phyloP scores from a whole-genome alignment of 2,797 vertebrate genomes.

The Prionace glauca region DNA sequence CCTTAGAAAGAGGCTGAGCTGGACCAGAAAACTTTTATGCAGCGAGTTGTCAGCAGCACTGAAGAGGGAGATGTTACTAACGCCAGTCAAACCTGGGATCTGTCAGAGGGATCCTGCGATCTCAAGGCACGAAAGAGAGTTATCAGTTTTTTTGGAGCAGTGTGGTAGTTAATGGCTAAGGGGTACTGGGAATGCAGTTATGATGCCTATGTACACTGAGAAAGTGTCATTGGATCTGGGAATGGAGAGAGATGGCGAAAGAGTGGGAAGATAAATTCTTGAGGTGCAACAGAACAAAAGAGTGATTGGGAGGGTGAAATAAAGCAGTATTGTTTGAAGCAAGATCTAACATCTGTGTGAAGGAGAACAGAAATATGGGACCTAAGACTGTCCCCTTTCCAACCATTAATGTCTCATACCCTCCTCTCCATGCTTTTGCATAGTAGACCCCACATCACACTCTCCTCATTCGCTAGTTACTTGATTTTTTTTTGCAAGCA shows the following conservation, averaged over 20 bases:
- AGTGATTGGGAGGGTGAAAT: not conserved
- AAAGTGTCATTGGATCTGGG: not conserved
- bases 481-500: not conserved
- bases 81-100: not conserved
- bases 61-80: not conserved
- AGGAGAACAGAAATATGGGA: not conserved
- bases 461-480: not conserved
- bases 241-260: not conserved
- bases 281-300: not conserved
- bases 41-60: not conserved
- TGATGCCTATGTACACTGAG: not conserved
- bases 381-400: not conserved
- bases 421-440: too few relatives aligned
- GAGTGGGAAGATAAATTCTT: not conserved
- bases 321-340: not conserved
- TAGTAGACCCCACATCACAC: too few relatives aligned
- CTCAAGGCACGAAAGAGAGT: not conserved
- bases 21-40: not conserved
- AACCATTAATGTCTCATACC: not conserved
- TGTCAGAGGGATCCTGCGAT: not conserved
- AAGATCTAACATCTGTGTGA: not conserved
- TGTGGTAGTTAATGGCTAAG: not conserved
- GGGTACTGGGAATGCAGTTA: not conserved
- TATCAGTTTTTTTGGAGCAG: not conserved
- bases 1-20: too few relatives aligned